Conservation (phyloP, 2,113 vertebrate species). For the Illadopsis cleaveri region DNA sequence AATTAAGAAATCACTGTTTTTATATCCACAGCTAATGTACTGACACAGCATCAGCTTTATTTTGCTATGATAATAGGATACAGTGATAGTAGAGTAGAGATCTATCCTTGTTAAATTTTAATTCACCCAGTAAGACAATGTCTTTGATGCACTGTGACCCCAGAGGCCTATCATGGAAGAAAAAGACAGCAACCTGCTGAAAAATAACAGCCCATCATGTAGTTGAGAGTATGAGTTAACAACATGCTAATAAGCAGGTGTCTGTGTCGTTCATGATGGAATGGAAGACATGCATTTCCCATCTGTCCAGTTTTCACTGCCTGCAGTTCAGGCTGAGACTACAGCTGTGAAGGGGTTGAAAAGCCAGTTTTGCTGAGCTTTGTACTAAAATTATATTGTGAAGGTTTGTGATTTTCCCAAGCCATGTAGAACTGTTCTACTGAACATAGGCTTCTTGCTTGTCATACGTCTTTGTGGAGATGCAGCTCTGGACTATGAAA, state of each 20-base stretch:
- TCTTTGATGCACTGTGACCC: background rate
- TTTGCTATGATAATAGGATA: background rate
- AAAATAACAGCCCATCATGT: constrained; percentile 7
- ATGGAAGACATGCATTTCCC: background rate
- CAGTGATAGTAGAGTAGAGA: background rate
- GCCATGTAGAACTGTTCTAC: background rate
- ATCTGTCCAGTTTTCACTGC: background rate
- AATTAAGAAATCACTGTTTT: constrained; percentile 44
- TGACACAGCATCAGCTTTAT: constrained; percentile 36
- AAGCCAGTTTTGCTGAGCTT: background rate
- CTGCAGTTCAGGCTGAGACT: background rate
- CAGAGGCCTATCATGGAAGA: background rate
- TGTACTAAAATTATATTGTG: background rate
- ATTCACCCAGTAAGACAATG: background rate
- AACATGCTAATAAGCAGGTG: constrained; percentile 2
- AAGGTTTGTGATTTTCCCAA: background rate
- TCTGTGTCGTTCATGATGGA: background rate
- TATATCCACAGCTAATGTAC: background rate
- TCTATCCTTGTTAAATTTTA: background rate
- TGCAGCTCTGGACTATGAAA: background rate
- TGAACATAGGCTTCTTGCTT: background rate
- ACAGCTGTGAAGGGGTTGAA: background rate
- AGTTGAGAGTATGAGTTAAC: background rate
- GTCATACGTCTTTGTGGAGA: background rate
- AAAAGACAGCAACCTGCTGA: constrained; percentile 16